These are phyloP conservation scores for Acanthurus lineatus DNA, from an alignment of 2,797 vertebrate species.

Conservation along the genomic window DNA sequence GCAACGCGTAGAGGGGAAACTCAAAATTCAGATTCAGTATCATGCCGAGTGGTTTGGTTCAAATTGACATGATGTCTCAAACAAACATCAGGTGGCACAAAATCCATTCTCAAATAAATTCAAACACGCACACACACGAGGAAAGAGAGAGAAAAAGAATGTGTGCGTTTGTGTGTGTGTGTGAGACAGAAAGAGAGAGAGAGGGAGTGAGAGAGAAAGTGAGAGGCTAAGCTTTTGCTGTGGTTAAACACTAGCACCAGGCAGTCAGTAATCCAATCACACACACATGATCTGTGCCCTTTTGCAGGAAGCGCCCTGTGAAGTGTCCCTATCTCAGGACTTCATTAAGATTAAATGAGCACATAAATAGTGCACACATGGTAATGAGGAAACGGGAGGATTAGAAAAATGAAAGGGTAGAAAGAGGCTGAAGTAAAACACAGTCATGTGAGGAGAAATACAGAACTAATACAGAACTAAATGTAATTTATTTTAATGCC, in stretches of 20 bases:
- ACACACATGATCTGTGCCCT: slow-evolving; percentile 86
- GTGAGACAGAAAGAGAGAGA: slow-evolving; percentile 6
- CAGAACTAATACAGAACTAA: slow-evolving; percentile 28
- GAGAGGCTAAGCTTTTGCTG: slow-evolving; percentile 63
- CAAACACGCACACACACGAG: slow-evolving; percentile 19
- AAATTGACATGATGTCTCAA: slow-evolving; percentile 73
- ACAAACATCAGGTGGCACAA: slow-evolving; percentile 78
- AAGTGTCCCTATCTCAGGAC: slow-evolving; percentile 74
- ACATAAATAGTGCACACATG: slow-evolving; percentile 77
- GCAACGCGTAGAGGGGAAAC: slow-evolving; percentile 35
- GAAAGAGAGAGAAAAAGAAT: neutral
- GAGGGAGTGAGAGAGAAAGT: neutral
- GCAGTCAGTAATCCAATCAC: slow-evolving; percentile 86
- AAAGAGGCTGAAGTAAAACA: slow-evolving; percentile 34
- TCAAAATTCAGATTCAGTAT: slow-evolving; percentile 56
- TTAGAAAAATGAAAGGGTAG: slow-evolving; percentile 58
- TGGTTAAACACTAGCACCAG: slow-evolving; percentile 76
- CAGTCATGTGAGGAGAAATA: slow-evolving; percentile 20
- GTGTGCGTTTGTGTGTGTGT: neutral
- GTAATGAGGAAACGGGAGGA: slow-evolving; percentile 71
- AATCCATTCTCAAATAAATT: slow-evolving; percentile 71
- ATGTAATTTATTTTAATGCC: neutral
- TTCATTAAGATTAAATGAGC: slow-evolving; percentile 86
- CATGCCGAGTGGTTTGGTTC: slow-evolving; percentile 59
- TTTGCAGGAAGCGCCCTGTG: slow-evolving; percentile 82